These are phyloP conservation scores for Pimephales promelas DNA, from an alignment of 2,113 vertebrate genomes.

Conservation along the genomic window DNA sequence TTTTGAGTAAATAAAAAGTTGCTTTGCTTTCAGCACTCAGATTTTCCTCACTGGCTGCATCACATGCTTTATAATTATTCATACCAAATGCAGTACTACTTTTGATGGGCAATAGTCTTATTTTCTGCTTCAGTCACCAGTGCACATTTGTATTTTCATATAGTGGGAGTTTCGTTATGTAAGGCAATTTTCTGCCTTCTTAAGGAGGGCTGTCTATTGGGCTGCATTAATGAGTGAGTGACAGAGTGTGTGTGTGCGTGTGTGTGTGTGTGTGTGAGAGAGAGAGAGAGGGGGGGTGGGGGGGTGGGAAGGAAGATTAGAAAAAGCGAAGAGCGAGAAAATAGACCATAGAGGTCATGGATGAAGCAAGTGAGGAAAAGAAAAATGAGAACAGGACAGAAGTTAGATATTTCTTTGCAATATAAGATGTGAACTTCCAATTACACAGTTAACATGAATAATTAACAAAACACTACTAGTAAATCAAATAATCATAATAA, in stretches of 20 bases:
- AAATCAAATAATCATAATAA: neutral
- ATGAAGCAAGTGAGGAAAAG: neutral
- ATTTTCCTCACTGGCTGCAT: slow-evolving; percentile 72
- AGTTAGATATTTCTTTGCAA: neutral
- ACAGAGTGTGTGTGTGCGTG: too few relatives aligned
- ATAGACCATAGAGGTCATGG: slow-evolving; percentile 19
- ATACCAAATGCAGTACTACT: slow-evolving; percentile 84
- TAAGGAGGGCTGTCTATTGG: slow-evolving; percentile 77
- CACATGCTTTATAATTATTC: slow-evolving; percentile 81
- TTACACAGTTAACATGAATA: neutral
- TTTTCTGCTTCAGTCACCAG: slow-evolving; percentile 99
- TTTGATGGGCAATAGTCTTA: slow-evolving; percentile 97
- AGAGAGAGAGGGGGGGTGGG: neutral
- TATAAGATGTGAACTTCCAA: neutral
- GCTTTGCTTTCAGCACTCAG: slow-evolving; percentile 77
- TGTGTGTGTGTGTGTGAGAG: too few relatives aligned
- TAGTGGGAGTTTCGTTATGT: slow-evolving; percentile 77
- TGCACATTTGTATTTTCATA: slow-evolving; percentile 90
- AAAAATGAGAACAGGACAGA: neutral
- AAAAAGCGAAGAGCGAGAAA: neutral
- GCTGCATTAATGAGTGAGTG: slow-evolving; percentile 77
- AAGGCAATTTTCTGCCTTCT: slow-evolving; percentile 86
- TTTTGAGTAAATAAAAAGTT: slow-evolving; percentile 80
- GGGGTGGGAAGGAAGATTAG: slow-evolving; percentile 45
- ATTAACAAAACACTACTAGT: neutral